Base-by-base conservation (phyloP, 1,140 invertebrate genomes). In the Hestina assimilis region DNA sequence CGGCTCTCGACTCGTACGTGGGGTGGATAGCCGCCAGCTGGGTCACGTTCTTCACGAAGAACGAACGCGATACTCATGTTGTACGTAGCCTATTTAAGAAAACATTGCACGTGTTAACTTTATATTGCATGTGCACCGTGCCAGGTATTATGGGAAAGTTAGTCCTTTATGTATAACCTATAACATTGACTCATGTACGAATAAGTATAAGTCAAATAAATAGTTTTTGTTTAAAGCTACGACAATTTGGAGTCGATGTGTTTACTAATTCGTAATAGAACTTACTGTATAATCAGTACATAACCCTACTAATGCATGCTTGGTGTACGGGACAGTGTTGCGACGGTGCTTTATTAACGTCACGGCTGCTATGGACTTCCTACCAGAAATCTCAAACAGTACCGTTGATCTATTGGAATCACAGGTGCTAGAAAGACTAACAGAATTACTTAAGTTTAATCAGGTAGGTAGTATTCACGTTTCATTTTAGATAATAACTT, bases 11-110 rank as follows among this genome's bases (percentile, higher is more conserved):
- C 60, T 78, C 82, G 0, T 88, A 88, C 60, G 63, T 88, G 31
- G 87, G 87, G 59, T 74, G 78, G 74, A 76, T 86, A 24, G 71
- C 75, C 0, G 85, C 81, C 19, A 82, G 78, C 56, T 87, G 76
- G 75, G 75, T 87, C 48, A 79, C 74, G 17, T 80, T 67, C 72
- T 87, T 89, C 74, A 83, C 77, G 41, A 69, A 64, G 50, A 78
- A 84, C 66, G 79, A 87, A 31, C 72, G 76, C 7, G 78, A 81
- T 31, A 73, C 80, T 20, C 75, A 85, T 41, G 69, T 84, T 69
- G 82, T 87, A 87, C 51, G 84, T 87, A 82, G 65, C 60, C 57
- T 21, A 52, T 48, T 15, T 33, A 43, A 15, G 14, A 17, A 19
- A 19, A 9, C 50, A 26, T 24, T 42, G 31, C 29, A 53, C 24